Conservation (phyloP, 1,140 invertebrate genomes). For the Caerostris darwini region DNA sequence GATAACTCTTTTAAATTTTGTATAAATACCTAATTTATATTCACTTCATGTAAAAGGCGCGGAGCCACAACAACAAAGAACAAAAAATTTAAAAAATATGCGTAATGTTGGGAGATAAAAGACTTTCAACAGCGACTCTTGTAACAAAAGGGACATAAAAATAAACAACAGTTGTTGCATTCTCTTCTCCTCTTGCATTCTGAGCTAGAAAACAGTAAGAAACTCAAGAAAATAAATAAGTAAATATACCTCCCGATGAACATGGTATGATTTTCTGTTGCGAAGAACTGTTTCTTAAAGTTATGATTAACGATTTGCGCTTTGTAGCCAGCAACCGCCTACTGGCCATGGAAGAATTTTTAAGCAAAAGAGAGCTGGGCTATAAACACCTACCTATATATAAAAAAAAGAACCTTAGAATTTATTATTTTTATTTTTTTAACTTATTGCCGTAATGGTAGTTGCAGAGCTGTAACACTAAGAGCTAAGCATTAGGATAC, state of each 20-base stretch:
- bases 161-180: constrained; percentile 65
- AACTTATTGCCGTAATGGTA: constrained; percentile 63
- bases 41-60: constrained; percentile 36
- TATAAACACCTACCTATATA: constrained; percentile 38
- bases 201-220: background rate
- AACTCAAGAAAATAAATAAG: background rate
- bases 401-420: constrained; percentile 2
- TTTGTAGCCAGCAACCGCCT: constrained; percentile 8
- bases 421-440: background rate
- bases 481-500: constrained; percentile 3
- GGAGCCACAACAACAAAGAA: too few relatives aligned
- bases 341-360: constrained; percentile 16
- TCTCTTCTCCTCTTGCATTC: constrained; percentile 35
- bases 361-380: background rate
- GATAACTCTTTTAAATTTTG: constrained; percentile 6
- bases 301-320: constrained; percentile 66
- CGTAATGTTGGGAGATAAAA: constrained; percentile 62
- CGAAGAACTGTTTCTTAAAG: constrained; percentile 48
- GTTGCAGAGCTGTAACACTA: background rate
- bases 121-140: constrained; percentile 9
- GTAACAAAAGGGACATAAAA: constrained; percentile 51
- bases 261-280: constrained; percentile 50
- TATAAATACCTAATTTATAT: constrained; percentile 67
- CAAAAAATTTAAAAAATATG: constrained; percentile 37
- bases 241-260: background rate